Evolutionary conservation across 2,888 invertebrate genomes (phyloP).

Genomic region (Acheta domesticus): DNA sequence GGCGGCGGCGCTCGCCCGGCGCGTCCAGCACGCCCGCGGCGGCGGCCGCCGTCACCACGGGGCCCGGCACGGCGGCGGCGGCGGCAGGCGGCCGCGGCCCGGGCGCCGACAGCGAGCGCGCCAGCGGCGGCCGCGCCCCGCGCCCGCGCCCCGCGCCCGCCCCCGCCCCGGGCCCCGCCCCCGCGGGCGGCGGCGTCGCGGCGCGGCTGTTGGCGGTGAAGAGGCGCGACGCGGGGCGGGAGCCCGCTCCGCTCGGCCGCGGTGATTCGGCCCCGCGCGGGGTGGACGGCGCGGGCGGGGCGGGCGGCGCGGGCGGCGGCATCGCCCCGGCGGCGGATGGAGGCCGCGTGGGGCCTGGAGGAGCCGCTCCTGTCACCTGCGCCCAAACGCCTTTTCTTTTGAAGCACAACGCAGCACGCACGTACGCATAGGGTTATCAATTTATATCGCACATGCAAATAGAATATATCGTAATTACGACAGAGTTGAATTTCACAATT

Average conservation of each 20-base stretch:
- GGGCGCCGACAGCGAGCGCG: not conserved
- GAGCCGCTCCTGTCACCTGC: no score
- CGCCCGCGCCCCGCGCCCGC: not conserved
- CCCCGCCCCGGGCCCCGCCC: not conserved
- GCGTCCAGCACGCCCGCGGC: not conserved
- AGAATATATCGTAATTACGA: no score
- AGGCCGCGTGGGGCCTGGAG: not conserved
- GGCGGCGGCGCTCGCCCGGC: not conserved
- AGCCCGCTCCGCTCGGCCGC: not conserved
- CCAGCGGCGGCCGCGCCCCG: not conserved
- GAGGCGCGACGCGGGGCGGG: not conserved
- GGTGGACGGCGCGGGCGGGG: not conserved
- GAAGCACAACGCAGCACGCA: no score
- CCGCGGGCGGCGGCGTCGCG: not conserved
- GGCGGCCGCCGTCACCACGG: not conserved
- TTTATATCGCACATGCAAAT: no score
- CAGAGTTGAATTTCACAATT: no score
- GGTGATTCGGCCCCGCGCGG: not conserved
- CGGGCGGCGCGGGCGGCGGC: not conserved
- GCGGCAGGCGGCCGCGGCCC: not conserved
- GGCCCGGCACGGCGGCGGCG: not conserved
- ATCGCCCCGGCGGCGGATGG: not conserved
- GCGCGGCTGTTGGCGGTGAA: slow-evolving; percentile 3
- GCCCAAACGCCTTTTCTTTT: no score
- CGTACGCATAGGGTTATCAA: no score